Evolutionary conservation across 1,140 invertebrate species (phyloP), one percentile per base, ranked within the genome.

Genomic region (Akabosia matsudoensis): DNA sequence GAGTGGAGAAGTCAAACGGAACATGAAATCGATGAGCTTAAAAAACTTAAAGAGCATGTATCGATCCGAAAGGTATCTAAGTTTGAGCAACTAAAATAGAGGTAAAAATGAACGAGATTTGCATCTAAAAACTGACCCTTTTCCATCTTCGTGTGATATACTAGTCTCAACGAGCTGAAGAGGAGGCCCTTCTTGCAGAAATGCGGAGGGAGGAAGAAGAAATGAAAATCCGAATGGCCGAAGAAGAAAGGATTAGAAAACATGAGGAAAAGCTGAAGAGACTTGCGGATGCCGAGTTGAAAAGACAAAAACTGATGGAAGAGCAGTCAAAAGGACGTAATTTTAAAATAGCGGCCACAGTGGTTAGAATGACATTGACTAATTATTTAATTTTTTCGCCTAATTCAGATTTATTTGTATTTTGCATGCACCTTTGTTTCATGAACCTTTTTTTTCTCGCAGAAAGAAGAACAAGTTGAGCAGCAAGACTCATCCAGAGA

Each of bases 1-100:
- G 70, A 72, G 30, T 72, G 70, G 70, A 72, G 37, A 26, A 13
- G 26, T 51, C 33, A 72, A 72, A 72, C 70, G 31, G 13, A 45
- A 16, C 4, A 34, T 3, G 70, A 72, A 45, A 72, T 45, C n/a
- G 70, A 72, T 7, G 70, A 72, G 33, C 70, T 72, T 3, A 22
- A 22, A 33, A 45, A 37, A 34, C 37, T 72, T 16, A 72, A 72
- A 24, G 37, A 72, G 3, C 70, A 28, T 7, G 70, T 72, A 26
- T 4, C 33, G 14, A 72, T 26, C 2, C 10, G 70, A 72, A 72
- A 72, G 28, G 70, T 72, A 3, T n/a, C n/a, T n/a, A n/a, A n/a
- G n/a, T n/a, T n/a, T n/a, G n/a, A n/a, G n/a, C n/a, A n/a, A n/a
- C n/a, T n/a, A n/a, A n/a, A n/a, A n/a, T n/a, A 72, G 34, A 45